phyloP scores from a whole-genome alignment of 2,113 vertebrate genomes.

The human region DNA sequence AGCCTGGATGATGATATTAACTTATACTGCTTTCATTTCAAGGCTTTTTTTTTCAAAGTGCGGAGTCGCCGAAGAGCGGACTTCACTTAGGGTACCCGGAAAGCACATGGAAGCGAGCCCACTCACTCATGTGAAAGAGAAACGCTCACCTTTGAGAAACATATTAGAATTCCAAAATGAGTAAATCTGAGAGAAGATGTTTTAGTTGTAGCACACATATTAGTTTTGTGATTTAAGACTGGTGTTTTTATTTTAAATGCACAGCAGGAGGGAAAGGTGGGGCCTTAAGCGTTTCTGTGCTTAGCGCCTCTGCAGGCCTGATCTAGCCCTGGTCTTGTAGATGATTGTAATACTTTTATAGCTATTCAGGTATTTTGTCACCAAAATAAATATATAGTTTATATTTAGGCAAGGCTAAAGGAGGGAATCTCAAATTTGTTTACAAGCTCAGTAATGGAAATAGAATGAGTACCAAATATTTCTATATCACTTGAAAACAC shows the following conservation, averaged over 20 bases:
- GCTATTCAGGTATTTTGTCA: neutral
- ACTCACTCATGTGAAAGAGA: neutral
- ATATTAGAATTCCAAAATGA: neutral
- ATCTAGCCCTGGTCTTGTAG: neutral
- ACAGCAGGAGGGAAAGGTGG: neutral
- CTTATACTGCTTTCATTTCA: neutral
- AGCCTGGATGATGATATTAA: neutral
- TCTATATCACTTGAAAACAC: slow-evolving; percentile 76
- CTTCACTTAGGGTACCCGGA: neutral
- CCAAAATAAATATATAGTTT: slow-evolving; percentile 55
- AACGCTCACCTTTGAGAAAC: neutral
- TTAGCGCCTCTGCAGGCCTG: neutral
- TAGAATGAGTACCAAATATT: slow-evolving; percentile 20
- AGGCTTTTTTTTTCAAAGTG: neutral
- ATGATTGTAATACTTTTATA: neutral
- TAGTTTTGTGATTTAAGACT: neutral
- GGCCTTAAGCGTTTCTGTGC: neutral
- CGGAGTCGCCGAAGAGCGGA: neutral
- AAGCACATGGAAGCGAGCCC: neutral
- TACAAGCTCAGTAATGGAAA: neutral
- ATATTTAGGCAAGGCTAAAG: slow-evolving; percentile 29
- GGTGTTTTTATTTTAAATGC: neutral
- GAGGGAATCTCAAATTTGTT: slow-evolving; percentile 15
- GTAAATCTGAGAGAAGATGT: neutral
- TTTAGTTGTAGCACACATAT: neutral